Evolutionary conservation across 2,113 vertebrate species (phyloP), one percentile per base, ranked within the genome.

Genomic region (Enhydra lutris): DNA sequence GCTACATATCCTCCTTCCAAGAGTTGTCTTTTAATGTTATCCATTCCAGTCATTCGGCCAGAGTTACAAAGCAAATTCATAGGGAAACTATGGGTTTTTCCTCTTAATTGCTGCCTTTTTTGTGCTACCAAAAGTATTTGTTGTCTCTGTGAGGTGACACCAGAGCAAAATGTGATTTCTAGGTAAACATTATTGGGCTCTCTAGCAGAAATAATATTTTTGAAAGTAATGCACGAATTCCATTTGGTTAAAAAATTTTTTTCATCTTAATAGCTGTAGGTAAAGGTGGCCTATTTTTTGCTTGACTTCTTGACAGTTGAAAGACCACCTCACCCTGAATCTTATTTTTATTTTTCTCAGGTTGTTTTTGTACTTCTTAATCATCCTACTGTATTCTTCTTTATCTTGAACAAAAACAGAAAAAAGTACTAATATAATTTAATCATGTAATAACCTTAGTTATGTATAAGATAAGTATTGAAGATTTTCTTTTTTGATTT

Each of bases 201-300:
- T 74, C 26, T 42, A 67, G 71, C 36, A 78, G 71, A 94, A 94
- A 57, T 89, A 83, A 59, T 94, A 94, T 90, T 93, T 95, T 93
- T 91, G 42, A 88, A 82, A 93, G 67, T 94, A 73, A 82, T 74
- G 65, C 23, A 81, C 76, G 31, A 86, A 90, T 95, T 89, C 67
- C 69, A 26, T 93, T 14, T 50, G 80, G 42, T 84, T 88, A 39
- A 94, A 73, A 36, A 29, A 12, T 76, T 61, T 78, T 92, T 94
- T 96, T 90, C 23, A 26, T 73, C 65, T 81, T 81, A 67, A 90
- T 90, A 81, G 47, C 11, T 92, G 10, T 89, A 74, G 65, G 34
- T 86, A 79, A 95, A 74, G 14, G 82, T 92, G 83, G 61, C 55
- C 34, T 86, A 50, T 85, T 80, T 85, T 95, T 93, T 73, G 85